Conservation (phyloP, 2,113 vertebrate genomes). For the Leucoraja erinaceus region DNA sequence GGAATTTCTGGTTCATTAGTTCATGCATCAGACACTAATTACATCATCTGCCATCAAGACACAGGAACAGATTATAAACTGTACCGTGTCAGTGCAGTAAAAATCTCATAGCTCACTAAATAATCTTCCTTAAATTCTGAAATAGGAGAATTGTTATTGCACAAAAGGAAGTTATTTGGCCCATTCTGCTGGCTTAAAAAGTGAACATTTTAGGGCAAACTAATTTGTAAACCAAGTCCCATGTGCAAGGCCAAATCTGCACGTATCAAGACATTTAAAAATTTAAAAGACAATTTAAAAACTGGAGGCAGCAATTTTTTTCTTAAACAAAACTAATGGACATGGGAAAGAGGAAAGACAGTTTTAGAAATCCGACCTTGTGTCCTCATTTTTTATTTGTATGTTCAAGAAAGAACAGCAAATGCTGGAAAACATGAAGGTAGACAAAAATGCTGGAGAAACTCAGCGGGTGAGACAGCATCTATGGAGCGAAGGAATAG, state of each 20-base stretch:
- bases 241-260: not conserved
- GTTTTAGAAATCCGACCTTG: too few species aligned
- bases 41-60: slow-evolving; percentile 8
- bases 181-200: too few species aligned
- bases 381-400: too few species aligned
- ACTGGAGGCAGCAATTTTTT: not conserved
- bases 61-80: not conserved
- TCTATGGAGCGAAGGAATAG: too few species aligned
- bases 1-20: slow-evolving; percentile 31
- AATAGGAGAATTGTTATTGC: too few species aligned
- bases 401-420: too few species aligned
- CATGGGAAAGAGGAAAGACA: not conserved
- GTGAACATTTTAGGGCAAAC: not conserved
- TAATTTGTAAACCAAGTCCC: not conserved
- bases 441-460: too few species aligned
- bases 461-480: too few species aligned
- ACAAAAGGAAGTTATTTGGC: too few species aligned
- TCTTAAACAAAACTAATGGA: not conserved
- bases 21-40: slow-evolving; percentile 15
- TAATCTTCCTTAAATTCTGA: too few species aligned
- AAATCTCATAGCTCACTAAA: not conserved
- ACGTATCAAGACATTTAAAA: not conserved
- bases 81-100: not conserved
- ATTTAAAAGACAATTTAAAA: not conserved
- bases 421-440: too few species aligned